phyloP scores from a whole-genome alignment of 2,888 invertebrate genomes.

The Mellilla xanthometata region DNA sequence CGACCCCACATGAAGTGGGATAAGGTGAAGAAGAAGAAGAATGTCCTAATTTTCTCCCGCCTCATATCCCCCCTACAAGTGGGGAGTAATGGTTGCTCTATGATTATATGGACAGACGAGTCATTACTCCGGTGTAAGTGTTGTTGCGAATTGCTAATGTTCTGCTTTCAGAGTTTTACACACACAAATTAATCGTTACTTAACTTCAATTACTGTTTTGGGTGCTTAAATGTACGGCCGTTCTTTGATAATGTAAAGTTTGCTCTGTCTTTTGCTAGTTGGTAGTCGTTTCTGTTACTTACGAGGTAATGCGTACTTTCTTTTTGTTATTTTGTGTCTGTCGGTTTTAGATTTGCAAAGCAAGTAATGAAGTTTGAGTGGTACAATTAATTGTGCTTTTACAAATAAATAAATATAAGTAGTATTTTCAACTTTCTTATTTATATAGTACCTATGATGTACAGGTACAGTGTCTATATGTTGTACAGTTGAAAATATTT shows the following conservation, averaged over 20 bases:
- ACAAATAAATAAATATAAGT: too few relatives aligned
- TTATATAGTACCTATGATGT: too few relatives aligned
- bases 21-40: too few relatives aligned
- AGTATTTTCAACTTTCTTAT: too few relatives aligned
- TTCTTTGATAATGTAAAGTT: constrained; percentile 9
- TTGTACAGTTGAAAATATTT: too few relatives aligned
- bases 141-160: constrained; percentile 81
- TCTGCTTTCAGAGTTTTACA: constrained; percentile 71
- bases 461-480: too few relatives aligned
- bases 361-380: too few relatives aligned
- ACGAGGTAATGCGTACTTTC: too few relatives aligned
- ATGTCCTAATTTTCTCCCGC: constrained; percentile 8
- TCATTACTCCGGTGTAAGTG: constrained; percentile 80
- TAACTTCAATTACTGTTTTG: constrained; percentile 56
- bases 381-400: too few relatives aligned
- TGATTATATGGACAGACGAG: constrained; percentile 83
- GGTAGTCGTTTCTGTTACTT: neutral
- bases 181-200: constrained; percentile 73
- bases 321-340: too few relatives aligned
- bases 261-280: constrained; percentile 6
- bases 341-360: too few relatives aligned
- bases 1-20: too few relatives aligned
- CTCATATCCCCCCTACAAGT: constrained; percentile 46
- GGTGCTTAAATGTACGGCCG: constrained; percentile 22
- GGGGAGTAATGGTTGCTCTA: constrained; percentile 78